Evolutionary conservation across 2,113 vertebrate species (phyloP).

Genomic region (Xenopus tropicalis): DNA sequence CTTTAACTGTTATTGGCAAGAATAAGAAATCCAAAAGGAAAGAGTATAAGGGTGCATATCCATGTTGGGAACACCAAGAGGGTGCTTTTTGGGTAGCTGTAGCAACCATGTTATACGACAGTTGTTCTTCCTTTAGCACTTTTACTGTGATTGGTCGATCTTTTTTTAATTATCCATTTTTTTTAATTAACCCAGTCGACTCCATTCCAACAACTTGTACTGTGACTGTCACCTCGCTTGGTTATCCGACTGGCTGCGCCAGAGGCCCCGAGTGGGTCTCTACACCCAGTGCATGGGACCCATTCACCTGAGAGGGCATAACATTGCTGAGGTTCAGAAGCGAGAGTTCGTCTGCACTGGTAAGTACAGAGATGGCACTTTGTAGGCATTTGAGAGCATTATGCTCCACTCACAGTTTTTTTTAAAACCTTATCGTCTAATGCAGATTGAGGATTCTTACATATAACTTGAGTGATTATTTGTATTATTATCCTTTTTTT

Average conservation of each 20-base stretch:
- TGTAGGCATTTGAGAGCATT: neutral
- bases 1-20: too few species aligned
- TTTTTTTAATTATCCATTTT: too few species aligned
- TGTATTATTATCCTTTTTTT: too few species aligned
- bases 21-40: too few species aligned
- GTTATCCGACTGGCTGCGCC: constrained; percentile 96
- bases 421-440: neutral
- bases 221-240: constrained; percentile 96
- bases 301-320: constrained; percentile 85
- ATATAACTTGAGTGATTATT: constrained; percentile 4
- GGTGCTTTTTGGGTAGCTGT: too few species aligned
- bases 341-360: constrained; percentile 92
- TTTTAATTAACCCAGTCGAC: constrained; percentile 67
- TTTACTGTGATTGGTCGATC: too few species aligned
- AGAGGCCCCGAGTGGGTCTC: constrained; percentile 90
- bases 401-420: neutral
- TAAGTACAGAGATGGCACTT: constrained; percentile 55
- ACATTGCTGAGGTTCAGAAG: constrained; percentile 95
- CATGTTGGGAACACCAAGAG: too few species aligned
- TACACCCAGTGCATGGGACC: constrained; percentile 97
- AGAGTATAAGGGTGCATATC: too few species aligned
- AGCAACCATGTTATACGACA: too few species aligned
- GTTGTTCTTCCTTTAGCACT: too few species aligned
- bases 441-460: too few species aligned
- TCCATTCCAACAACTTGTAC: constrained; percentile 96